Evolutionary conservation across 2,888 invertebrate genomes (phyloP), one percentile per base, ranked within the genome.

Genomic region (Agrotis puta): DNA sequence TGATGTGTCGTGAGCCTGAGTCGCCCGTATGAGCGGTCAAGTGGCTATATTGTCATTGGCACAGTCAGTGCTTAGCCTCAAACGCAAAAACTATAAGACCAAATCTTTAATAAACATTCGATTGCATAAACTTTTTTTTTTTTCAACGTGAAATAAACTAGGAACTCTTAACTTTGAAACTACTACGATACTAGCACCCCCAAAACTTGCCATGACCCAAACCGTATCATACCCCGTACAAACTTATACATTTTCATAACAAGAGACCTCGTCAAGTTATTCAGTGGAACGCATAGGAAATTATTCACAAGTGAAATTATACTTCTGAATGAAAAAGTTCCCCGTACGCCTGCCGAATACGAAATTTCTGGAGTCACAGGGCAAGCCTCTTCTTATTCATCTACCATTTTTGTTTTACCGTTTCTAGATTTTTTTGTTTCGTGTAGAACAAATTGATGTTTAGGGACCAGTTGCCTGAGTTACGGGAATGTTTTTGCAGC

Each of bases 291-390:
- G 85, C 86, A 83, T 85, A 77, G 79, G 82, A 88, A 88, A 88
- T 88, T 88, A 88, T 88, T 88, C 88, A 88, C 87, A 86, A 88
- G 85, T 88, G 86, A 88, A 88, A 88, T 88, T 88, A 88, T 88
- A 88, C 85, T 86, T 88, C 86, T 74, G 85, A 83, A 86, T 86
- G 84, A 84, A 87, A 88, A 88, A 88, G 88, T 88, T 88, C 84
- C 54, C 64, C 73, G 77, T 73, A 83, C 85, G 74, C 66, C 74
- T 64, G 14, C 18, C 66, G 85, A 84, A 85, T 84, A 86, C 78
- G 64, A 73, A 86, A 86, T 83, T 58, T 66, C 64, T 69, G 74
- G 39, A 83, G 83, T 83, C 86, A 83, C 71, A 58, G 86, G 74
- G 70, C 76, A 70, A 75, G 71, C 74, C 76, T 75, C 77, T 84